Evolutionary conservation across 2,888 invertebrate genomes (phyloP).

Genomic region (Pristionchus exspectatus): DNA sequence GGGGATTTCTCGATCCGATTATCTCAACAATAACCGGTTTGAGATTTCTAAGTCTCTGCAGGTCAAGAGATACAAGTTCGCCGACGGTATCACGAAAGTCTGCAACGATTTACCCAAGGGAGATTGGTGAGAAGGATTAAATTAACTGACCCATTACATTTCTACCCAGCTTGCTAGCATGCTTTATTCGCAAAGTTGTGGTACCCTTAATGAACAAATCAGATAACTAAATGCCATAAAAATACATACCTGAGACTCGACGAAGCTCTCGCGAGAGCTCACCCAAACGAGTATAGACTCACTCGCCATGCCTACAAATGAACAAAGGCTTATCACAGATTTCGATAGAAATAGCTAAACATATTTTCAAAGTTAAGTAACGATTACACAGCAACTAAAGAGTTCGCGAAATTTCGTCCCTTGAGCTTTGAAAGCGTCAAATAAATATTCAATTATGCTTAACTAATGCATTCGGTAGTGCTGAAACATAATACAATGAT

Average conservation of each 20-base stretch:
- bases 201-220: constrained; percentile 6
- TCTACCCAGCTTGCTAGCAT: constrained; percentile 62
- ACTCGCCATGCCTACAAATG: constrained; percentile 10
- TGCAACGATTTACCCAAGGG: constrained; percentile 19
- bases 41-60: constrained; percentile 58
- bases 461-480: too few species aligned
- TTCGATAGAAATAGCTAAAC: background rate
- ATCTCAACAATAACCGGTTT: constrained; percentile 63
- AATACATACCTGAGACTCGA: constrained; percentile 16
- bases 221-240: background rate
- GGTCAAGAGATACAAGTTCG: constrained; percentile 57
- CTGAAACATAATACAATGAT: too few species aligned
- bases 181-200: constrained; percentile 62
- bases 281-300: constrained; percentile 8
- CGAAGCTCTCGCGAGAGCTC: background rate
- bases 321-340: background rate
- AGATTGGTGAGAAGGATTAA: background rate
- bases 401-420: too few species aligned
- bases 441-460: too few species aligned
- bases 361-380: too few species aligned
- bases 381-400: too few species aligned
- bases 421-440: too few species aligned
- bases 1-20: constrained; percentile 61
- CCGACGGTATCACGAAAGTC: constrained; percentile 63
- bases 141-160: constrained; percentile 59